Evolutionary conservation across 2,888 invertebrate species (phyloP).

Genomic region (Onchidella celtica): DNA sequence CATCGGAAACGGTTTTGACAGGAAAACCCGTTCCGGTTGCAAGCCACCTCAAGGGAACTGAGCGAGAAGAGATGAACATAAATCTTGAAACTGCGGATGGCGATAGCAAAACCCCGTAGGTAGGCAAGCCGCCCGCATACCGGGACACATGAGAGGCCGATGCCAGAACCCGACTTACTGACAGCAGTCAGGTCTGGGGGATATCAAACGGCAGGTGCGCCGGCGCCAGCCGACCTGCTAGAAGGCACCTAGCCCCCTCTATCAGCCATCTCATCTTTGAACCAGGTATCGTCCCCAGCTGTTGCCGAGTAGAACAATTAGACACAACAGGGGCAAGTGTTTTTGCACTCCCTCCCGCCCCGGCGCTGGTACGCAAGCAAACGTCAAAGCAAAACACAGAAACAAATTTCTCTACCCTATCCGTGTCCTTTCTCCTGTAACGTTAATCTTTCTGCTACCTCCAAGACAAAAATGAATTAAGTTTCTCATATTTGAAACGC

Average conservation of each 20-base stretch:
- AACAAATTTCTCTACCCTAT: neutral
- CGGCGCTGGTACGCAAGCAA: constrained; percentile 10
- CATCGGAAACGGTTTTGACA: too few species aligned
- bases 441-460: neutral
- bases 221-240: constrained; percentile 41
- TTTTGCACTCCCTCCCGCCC: constrained; percentile 14
- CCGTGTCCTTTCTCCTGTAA: neutral
- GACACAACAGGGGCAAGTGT: constrained; percentile 40
- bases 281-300: constrained; percentile 28
- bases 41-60: neutral
- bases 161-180: constrained; percentile 23
- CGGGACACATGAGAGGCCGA: constrained; percentile 1
- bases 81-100: neutral
- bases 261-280: constrained; percentile 37
- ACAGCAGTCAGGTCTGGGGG: constrained; percentile 33
- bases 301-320: constrained; percentile 33
- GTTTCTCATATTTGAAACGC: too few species aligned
- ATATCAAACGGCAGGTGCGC: constrained; percentile 38
- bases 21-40: neutral
- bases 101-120: too few species aligned
- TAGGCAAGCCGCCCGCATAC: constrained; percentile 4
- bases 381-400: constrained; percentile 8
- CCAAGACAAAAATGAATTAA: too few species aligned
- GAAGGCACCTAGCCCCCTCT: constrained; percentile 26
- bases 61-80: neutral